phyloP scores from a whole-genome alignment of 2,797 vertebrate genomes.

The Sebastes itinus region DNA sequence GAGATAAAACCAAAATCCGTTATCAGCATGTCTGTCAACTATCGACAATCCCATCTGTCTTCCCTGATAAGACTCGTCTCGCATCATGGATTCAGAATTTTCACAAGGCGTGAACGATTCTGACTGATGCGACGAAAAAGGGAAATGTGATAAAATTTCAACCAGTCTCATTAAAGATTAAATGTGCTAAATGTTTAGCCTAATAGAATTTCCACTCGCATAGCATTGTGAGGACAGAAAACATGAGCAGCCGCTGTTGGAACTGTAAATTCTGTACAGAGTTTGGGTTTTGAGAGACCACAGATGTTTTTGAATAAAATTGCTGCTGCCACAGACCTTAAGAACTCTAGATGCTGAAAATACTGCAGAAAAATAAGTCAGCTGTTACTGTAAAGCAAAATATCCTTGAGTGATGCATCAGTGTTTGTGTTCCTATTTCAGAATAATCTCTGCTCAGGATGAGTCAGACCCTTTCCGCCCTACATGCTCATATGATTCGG shows the following conservation, averaged over 20 bases:
- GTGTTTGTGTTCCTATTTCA: constrained; percentile 14
- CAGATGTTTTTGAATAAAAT: background rate
- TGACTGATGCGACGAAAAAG: constrained; percentile 59
- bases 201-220: constrained; percentile 63
- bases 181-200: constrained; percentile 70
- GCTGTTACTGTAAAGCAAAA: constrained; percentile 6
- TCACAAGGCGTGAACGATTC: constrained; percentile 61
- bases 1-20: constrained; percentile 82
- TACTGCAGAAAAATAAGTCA: background rate
- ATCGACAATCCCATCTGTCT: constrained; percentile 86
- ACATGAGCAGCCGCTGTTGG: constrained; percentile 15
- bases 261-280: background rate
- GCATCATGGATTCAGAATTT: constrained; percentile 61
- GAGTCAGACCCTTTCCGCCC: background rate
- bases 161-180: constrained; percentile 71
- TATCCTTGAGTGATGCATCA: background rate
- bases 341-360: background rate
- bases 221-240: constrained; percentile 32
- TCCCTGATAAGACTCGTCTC: constrained; percentile 76
- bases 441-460: background rate
- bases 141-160: constrained; percentile 69
- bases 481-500: background rate
- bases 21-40: constrained; percentile 84
- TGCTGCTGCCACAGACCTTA: background rate
- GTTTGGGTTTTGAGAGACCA: constrained; percentile 9